Conservation (phyloP, 2,113 vertebrate genomes). For the Pogonocichla stellata region DNA sequence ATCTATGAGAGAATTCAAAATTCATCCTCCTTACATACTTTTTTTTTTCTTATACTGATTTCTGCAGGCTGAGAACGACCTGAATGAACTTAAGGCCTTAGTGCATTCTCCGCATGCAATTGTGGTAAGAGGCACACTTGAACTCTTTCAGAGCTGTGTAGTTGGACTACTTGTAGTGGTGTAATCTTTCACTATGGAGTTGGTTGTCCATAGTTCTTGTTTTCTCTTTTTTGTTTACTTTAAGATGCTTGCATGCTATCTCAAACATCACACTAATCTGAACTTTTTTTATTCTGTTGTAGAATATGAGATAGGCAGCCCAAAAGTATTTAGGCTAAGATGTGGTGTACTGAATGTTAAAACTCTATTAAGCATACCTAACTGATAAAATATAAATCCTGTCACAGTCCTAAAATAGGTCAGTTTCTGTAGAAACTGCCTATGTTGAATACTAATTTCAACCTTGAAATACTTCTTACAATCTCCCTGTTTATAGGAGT, state of each 20-base stretch:
- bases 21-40: constrained; percentile 33
- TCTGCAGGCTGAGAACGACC: constrained; percentile 94
- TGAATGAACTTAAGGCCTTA: constrained; percentile 97
- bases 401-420: constrained; percentile 16
- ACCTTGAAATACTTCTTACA: neutral
- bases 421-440: constrained; percentile 15
- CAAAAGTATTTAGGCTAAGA: neutral
- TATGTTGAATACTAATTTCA: neutral
- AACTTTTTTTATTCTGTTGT: neutral
- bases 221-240: constrained; percentile 61
- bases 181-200: constrained; percentile 59
- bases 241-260: constrained; percentile 37
- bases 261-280: neutral
- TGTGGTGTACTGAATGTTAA: constrained; percentile 29
- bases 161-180: constrained; percentile 75
- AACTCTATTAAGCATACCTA: neutral
- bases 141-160: constrained; percentile 75
- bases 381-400: constrained; percentile 29
- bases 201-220: neutral
- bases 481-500: neutral
- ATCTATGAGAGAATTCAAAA: constrained; percentile 55
- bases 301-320: neutral
- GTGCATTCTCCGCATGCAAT: constrained; percentile 96
- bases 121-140: constrained; percentile 88
- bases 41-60: constrained; percentile 57